Percentiles rank a stretch among this genome's conserved stretches.
These are phyloP conservation scores for Eptatretus atami DNA, from an alignment of 2,797 vertebrate genomes.

Conservation along the genomic window DNA sequence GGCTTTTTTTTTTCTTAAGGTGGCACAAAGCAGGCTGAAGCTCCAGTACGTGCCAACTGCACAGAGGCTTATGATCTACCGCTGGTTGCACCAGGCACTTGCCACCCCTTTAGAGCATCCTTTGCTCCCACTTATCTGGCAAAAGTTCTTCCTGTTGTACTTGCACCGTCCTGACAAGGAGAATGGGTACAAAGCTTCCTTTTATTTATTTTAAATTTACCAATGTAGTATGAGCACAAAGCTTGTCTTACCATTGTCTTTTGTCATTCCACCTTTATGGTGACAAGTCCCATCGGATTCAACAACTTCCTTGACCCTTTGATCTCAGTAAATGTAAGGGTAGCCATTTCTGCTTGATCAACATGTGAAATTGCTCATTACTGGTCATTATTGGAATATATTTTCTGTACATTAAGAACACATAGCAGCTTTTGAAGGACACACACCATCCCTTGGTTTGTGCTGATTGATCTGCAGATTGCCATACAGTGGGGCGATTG, in stretches of 20 bases:
- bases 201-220: too few relatives aligned
- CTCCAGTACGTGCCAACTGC: conserved; percentile 52
- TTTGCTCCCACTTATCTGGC: conserved; percentile 64
- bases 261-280: too few relatives aligned
- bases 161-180: conserved; percentile 67
- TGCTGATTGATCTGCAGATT: conserved; percentile 19
- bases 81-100: conserved; percentile 73
- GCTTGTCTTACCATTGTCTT: too few relatives aligned
- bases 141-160: conserved; percentile 79
- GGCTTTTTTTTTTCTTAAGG: conserved; percentile 21
- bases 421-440: too few relatives aligned
- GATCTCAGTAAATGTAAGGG: too few relatives aligned
- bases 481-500: conserved; percentile 52
- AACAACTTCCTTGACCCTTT: too few relatives aligned
- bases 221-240: too few relatives aligned
- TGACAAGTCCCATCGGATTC: too few relatives aligned
- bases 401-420: too few relatives aligned
- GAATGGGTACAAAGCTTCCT: conserved; percentile 26
- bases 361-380: too few relatives aligned
- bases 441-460: conserved; percentile 8
- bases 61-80: conserved; percentile 68
- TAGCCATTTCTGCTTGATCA: too few relatives aligned
- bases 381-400: too few relatives aligned
- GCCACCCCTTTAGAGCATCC: conserved; percentile 60
- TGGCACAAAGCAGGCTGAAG: conserved; percentile 58